Evolutionary conservation across 2,113 vertebrate species (phyloP), one percentile per base, ranked within the genome.

Genomic region (Cololabis saira): DNA sequence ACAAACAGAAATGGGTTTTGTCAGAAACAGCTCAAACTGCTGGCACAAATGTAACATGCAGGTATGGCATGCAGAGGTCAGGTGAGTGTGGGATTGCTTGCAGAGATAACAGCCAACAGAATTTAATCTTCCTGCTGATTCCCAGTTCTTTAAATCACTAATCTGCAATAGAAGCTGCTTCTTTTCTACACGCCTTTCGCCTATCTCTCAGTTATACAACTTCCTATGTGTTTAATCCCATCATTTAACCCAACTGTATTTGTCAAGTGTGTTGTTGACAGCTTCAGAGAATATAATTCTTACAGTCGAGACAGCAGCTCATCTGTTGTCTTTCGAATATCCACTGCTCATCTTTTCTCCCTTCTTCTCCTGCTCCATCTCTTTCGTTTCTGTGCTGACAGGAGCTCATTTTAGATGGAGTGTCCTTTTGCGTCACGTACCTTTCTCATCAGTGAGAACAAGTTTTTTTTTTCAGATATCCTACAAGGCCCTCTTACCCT

Each of bases 371-470:
- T 15, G 33, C 79, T 80, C 66, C 52, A 68, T 78, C 70, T 66
- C 72, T 51, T 75, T 41, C 68, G 74, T 85, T 70, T 72, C 78
- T 58, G 70, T 66, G 76, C 78, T 77, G 82, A 87, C 87, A 84
- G 84, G 85, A 78, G 71, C 74, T 63, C 67, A 74, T 89, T 87
- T 89, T 74, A 90, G 89, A 91, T 87, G 83, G 78, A 91, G 82
- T 87, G 86, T 92, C 90, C 89, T 92, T 91, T 83, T 80, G 82
- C 82, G 75, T 91, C 90, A 91, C 87, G 81, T 80, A 87, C 85
- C 86, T 85, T 87, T 88, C 86, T 86, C 87, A 90, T 90, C 87
- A 89, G 84, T 12, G 14, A 81, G 81, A 89, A 85, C 40, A 61
- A 77, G 27, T 86, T 63, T 82, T 72, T 86, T 63, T 82, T 71